Evolutionary conservation across 2,888 invertebrate species (phyloP), one percentile per base, ranked within the genome.

Genomic region (Hoplodrina blanda): DNA sequence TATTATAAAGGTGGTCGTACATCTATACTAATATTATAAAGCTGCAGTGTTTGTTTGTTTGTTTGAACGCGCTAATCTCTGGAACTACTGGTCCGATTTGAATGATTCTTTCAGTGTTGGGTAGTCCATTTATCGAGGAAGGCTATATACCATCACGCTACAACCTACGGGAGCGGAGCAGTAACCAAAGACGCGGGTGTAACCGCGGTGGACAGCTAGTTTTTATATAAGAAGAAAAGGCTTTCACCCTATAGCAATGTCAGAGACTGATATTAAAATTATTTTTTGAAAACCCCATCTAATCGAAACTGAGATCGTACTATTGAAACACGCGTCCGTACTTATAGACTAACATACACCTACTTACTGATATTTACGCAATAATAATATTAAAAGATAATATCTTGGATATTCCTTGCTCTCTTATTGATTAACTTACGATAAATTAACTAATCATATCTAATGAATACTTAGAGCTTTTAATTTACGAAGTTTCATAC

Each of bases 351-450:
- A 94, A 90, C 79, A 88, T 88, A 91, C 90, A 92, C 78, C 77
- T 87, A 90, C 88, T 92, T 92, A 90, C 78, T 87, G 82, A 88
- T 90, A 90, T 88, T 84, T 89, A 88, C 88, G 87, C 80, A 87
- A 88, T 88, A 87, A 89, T 88, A 85, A 88, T 88, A 89, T 87
- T 89, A 90, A 91, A 91, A 91, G 90, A 92, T 92, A 93, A 95
- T 94, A 95, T 95, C 94, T 95, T 94, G 94, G 95, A 95, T 95
- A 94, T 95, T 94, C 89, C 92, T 93, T 93, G 91, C 91, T 92
- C 90, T 93, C 92, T 92, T 93, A 93, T 87, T 89, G 87, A 90
- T 90, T 88, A 94, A 87, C 93, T 94, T 93, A 94, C 82, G 91
- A 93, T 94, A 94, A 94, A 92, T 94, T 93, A 92, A 89, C 90